phyloP scores from a whole-genome alignment of 2,888 invertebrate species.

The Melikaiella ostensackeni region DNA sequence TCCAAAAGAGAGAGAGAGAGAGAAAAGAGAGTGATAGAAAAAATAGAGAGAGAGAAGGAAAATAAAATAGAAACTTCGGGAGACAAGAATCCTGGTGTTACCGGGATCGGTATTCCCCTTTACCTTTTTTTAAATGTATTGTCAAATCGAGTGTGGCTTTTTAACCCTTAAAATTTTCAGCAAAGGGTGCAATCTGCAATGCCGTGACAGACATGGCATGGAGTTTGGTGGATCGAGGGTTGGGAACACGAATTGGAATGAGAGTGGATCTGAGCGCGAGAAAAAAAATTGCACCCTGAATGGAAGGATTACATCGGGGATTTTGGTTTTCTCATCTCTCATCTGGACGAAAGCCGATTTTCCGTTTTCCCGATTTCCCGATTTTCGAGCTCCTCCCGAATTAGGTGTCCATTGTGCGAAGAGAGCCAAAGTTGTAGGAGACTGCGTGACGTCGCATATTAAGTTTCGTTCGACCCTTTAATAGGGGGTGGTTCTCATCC shows the following conservation, averaged over 20 bases:
- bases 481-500: slow-evolving; percentile 53
- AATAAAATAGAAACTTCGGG: slow-evolving; percentile 32
- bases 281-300: slow-evolving; percentile 70
- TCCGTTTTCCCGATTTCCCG: slow-evolving; percentile 75
- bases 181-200: slow-evolving; percentile 61
- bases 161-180: slow-evolving; percentile 75
- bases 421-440: slow-evolving; percentile 50
- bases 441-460: slow-evolving; percentile 74
- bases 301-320: slow-evolving; percentile 76
- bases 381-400: slow-evolving; percentile 66
- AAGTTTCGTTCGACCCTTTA: slow-evolving; percentile 68
- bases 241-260: slow-evolving; percentile 51
- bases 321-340: slow-evolving; percentile 76
- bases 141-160: slow-evolving; percentile 76
- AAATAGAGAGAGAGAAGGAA: slow-evolving; percentile 28
- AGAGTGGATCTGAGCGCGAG: slow-evolving; percentile 47
- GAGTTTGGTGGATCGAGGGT: slow-evolving; percentile 58
- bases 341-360: slow-evolving; percentile 76
- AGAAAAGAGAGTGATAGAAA: not conserved
- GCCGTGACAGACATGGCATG: slow-evolving; percentile 60
- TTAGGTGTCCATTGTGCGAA: slow-evolving; percentile 71
- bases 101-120: slow-evolving; percentile 57
- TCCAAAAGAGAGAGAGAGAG: slow-evolving; percentile 50
- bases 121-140: slow-evolving; percentile 63
- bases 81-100: slow-evolving; percentile 55